phyloP scores from a whole-genome alignment of 92 coral and sea anemone genomes.

The Pocillopora grandis region DNA sequence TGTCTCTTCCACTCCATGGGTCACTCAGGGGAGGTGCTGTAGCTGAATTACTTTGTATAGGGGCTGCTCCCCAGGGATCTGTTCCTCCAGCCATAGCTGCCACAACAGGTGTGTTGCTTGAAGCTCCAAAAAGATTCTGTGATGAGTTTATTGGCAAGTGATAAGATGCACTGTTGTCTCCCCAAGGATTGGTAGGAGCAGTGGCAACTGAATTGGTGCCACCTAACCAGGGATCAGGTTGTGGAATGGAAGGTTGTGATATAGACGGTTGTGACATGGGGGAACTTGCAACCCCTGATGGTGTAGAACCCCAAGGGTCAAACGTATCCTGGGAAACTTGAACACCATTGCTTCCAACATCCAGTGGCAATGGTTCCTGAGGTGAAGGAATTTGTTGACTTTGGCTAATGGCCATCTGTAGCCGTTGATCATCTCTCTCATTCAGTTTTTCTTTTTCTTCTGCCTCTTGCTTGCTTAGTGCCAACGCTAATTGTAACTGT shows the following conservation, averaged over 20 bases:
- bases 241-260: slow-evolving; percentile 33
- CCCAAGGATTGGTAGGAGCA: slow-evolving; percentile 80
- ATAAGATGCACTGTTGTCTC: slow-evolving; percentile 38
- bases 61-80: slow-evolving; percentile 72
- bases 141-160: slow-evolving; percentile 46
- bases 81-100: slow-evolving; percentile 53
- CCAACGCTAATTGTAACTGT: slow-evolving; percentile 94
- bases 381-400: slow-evolving; percentile 56
- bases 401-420: slow-evolving; percentile 79
- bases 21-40: slow-evolving; percentile 51
- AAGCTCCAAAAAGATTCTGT: slow-evolving; percentile 44
- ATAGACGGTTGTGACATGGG: slow-evolving; percentile 37
- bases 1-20: slow-evolving; percentile 82
- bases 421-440: slow-evolving; percentile 82
- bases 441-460: slow-evolving; percentile 69
- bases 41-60: slow-evolving; percentile 57
- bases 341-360: slow-evolving; percentile 49
- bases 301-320: slow-evolving; percentile 77
- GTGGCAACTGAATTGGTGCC: slow-evolving; percentile 42
- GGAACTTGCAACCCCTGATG: slow-evolving; percentile 29
- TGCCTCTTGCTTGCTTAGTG: slow-evolving; percentile 98
- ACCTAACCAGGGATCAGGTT: slow-evolving; percentile 85
- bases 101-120: slow-evolving; percentile 39
- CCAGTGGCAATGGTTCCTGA: slow-evolving; percentile 49
- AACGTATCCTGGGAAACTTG: slow-evolving; percentile 35